Evolutionary conservation across 2,113 vertebrate species (phyloP).

Genomic region (Chiloscyllium plagiosum): DNA sequence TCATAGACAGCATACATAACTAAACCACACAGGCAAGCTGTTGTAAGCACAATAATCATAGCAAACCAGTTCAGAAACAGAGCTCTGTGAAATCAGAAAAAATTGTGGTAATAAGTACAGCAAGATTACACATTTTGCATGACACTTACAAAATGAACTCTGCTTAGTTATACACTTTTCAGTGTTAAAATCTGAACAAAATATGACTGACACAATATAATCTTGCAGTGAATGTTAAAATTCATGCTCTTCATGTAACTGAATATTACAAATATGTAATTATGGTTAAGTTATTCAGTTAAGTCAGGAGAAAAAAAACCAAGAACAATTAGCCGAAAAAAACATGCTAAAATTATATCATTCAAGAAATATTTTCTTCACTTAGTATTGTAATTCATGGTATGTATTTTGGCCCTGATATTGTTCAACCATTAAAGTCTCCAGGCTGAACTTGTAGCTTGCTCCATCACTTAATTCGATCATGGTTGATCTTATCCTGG

Average conservation of each 20-base stretch:
- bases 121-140: neutral
- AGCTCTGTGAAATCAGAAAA: slow-evolving; percentile 24
- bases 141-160: neutral
- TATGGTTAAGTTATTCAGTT: neutral
- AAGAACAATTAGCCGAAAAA: neutral
- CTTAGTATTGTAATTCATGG: neutral
- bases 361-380: neutral
- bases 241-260: neutral
- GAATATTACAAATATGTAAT: neutral
- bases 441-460: neutral
- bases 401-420: neutral
- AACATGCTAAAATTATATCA: neutral
- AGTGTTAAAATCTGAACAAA: neutral
- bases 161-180: neutral
- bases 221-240: neutral
- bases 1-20: slow-evolving; percentile 16
- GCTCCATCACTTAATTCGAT: too few species aligned
- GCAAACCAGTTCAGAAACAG: slow-evolving; percentile 20
- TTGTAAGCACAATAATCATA: neutral
- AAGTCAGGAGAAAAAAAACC: neutral
- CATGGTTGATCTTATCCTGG: too few species aligned
- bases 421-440: neutral
- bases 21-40: slow-evolving; percentile 30
- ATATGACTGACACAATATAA: neutral
- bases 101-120: neutral